A percentile compares a stretch with the other conserved stretches of the same genome.
phyloP scores from a whole-genome alignment of 2,888 invertebrate species.

The Drosophila diplacantha region DNA sequence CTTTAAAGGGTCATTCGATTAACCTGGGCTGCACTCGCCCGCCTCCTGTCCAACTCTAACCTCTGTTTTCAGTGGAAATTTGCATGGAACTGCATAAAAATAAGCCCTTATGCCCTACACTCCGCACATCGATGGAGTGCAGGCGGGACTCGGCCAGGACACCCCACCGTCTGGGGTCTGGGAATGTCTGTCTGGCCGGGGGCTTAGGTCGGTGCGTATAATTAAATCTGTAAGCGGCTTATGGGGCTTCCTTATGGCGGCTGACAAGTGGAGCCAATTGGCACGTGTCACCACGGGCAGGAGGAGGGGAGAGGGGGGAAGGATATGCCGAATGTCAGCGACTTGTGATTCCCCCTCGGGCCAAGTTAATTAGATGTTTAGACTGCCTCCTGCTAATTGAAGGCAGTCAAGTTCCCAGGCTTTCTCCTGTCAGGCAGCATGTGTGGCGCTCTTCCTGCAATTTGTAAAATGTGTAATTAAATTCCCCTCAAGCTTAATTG shows the following conservation, averaged over 20 bases:
- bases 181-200: slow-evolving; percentile 1
- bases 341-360: slow-evolving; percentile 9
- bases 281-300: slow-evolving; percentile 36
- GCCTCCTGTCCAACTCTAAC: not conserved
- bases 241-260: slow-evolving; percentile 42
- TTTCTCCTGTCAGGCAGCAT: not conserved
- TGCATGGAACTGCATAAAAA: too few relatives aligned
- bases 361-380: slow-evolving; percentile 39
- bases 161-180: not conserved
- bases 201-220: slow-evolving; percentile 47
- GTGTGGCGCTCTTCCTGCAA: slow-evolving; percentile 15
- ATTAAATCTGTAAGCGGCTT: slow-evolving; percentile 60
- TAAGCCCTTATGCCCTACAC: not conserved
- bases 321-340: slow-evolving; percentile 7
- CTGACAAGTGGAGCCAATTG: slow-evolving; percentile 1
- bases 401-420: slow-evolving; percentile 9
- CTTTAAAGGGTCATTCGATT: slow-evolving; percentile 8
- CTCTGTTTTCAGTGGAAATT: not conserved
- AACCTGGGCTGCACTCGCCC: not conserved
- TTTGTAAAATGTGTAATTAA: slow-evolving; percentile 40
- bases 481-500: slow-evolving; percentile 20
- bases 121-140: not conserved
- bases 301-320: not conserved
- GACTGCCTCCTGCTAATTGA: slow-evolving; percentile 35
- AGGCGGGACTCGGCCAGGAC: not conserved